These are phyloP conservation scores for Oenanthe oenanthe DNA, from an alignment of 2,113 vertebrate genomes.

Conservation along the genomic window DNA sequence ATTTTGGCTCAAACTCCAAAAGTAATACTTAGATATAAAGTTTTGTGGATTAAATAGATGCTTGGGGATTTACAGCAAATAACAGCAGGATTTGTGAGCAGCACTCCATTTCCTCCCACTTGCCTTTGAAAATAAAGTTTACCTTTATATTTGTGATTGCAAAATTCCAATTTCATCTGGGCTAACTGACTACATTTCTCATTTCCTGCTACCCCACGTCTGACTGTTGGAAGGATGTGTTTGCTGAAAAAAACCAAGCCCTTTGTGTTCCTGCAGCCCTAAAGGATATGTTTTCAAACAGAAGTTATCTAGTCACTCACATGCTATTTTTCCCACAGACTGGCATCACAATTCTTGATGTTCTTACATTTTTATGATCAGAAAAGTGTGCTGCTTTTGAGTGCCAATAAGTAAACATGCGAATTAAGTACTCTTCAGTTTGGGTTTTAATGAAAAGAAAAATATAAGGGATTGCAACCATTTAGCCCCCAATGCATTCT, in stretches of 20 bases:
- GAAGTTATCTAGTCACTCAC: not conserved
- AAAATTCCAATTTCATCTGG: not conserved
- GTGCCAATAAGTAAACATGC: not conserved
- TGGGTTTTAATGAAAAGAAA: not conserved
- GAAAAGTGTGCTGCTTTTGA: not conserved
- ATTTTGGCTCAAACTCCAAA: not conserved
- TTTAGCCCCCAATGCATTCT: not conserved
- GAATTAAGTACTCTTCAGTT: not conserved
- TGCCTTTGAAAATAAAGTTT: not conserved
- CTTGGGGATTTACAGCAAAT: not conserved
- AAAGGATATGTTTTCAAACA: not conserved
- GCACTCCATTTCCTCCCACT: not conserved
- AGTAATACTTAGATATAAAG: not conserved
- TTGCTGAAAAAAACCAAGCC: not conserved
- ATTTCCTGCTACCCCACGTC: not conserved
- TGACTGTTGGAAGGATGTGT: not conserved
- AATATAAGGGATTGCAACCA: not conserved
- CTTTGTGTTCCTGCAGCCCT: not conserved
- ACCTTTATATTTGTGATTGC: not conserved
- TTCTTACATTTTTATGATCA: not conserved
- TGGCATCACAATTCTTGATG: not conserved
- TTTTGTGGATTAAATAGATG: not conserved
- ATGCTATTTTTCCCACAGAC: not conserved
- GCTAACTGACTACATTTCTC: not conserved
- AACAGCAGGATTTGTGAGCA: not conserved